Percentiles rank a stretch among this genome's conserved stretches.
These are phyloP conservation scores for Pachyramphus minor DNA, from an alignment of 2,113 vertebrate genomes.

Conservation along the genomic window DNA sequence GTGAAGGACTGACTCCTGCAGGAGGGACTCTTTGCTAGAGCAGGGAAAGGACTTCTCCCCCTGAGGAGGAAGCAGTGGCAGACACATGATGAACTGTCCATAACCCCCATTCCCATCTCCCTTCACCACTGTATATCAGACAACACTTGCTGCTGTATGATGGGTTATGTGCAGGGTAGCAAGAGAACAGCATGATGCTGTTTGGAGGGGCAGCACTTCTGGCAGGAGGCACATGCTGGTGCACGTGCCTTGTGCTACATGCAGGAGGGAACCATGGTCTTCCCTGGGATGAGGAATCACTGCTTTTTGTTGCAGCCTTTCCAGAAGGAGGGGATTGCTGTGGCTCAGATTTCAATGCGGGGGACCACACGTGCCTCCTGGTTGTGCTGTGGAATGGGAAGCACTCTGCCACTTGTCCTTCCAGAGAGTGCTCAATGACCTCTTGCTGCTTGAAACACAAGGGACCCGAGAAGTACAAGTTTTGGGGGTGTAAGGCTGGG, in stretches of 20 bases:
- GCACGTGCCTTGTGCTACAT: no score
- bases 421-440: not conserved
- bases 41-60: not conserved
- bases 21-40: not conserved
- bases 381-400: not conserved
- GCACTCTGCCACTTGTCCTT: not conserved
- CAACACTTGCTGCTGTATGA: not conserved
- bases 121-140: not conserved
- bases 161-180: not conserved
- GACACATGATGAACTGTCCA: accelerated
- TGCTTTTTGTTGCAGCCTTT: not conserved
- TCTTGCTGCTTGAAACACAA: not conserved
- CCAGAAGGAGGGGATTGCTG: not conserved
- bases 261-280: not conserved
- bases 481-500: not conserved
- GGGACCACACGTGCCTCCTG: not conserved
- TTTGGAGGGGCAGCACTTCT: not conserved
- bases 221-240: not conserved
- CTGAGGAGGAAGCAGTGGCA: not conserved
- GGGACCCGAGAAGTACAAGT: not conserved
- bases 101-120: no score
- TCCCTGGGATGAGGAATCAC: not conserved
- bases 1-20: not conserved
- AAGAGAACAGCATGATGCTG: not conserved
- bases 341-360: accelerated